Base-by-base conservation (phyloP, 2,797 vertebrate genomes). In the Megaceryle alcyon region DNA sequence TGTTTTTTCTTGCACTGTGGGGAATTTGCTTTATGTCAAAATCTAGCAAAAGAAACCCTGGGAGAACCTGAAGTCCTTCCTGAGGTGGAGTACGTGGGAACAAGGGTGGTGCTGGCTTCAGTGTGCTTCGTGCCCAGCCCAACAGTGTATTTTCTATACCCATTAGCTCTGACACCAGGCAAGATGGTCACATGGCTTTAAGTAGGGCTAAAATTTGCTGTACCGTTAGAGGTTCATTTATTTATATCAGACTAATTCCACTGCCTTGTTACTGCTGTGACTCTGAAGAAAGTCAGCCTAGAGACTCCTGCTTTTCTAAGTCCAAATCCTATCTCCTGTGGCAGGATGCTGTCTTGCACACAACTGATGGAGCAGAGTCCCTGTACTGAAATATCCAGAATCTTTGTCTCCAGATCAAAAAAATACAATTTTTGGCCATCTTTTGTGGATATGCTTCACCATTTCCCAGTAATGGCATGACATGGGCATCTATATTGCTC, bases 21-120 rank as follows among this genome's bases (percentile, higher is more conserved):
- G 88, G 54, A 96, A 84, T 96, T 92, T 91, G 75, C 44, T 88
- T n/a, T 68, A 79, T 39, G 2, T 69, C 51, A 94, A 95, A 95
- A 72, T 12, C 14, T 14, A 84, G 60, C 84, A 88, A 81, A 86
- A 82, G 65, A 0, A 1, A 82, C 56, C 9, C 90, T 87, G 61
- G 68, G 12, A 56, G 88, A 95, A 92, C 75, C 64, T 46, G 20
- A 51, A 59, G 56, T 72, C 48, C 39, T 46, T 86, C 61, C 56
- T 78, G 35, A 66, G 56, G 64, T 63, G 46, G 13, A 81, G 16
- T 14, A 54, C 14, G 2, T 0, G 9, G n/a, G 28, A 86, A 64
- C n/a, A 49, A 28, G n/a, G 53, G 25, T 1, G 1, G 14, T 37
- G 31, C 54, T 26, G 39, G 59, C 35, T 84, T 51, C 82, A 71